These are phyloP conservation scores for Seladonia tumulorum DNA, from an alignment of 2,888 invertebrate species.

Conservation along the genomic window DNA sequence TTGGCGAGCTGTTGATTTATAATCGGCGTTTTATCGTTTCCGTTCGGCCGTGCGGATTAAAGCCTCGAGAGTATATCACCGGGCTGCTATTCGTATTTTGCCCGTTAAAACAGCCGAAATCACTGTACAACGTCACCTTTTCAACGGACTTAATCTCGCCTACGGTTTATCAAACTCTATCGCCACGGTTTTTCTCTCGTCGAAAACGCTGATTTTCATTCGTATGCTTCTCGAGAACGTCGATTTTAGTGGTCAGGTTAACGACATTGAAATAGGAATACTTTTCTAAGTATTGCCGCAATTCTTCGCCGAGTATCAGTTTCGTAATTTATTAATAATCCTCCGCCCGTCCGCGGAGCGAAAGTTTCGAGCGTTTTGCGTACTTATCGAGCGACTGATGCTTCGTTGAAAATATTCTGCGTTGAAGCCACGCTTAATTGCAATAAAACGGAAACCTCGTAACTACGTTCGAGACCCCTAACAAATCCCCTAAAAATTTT, in stretches of 20 bases:
- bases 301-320: background rate
- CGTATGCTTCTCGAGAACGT: background rate
- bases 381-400: no score
- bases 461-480: background rate
- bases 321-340: background rate
- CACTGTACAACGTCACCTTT: background rate
- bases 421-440: background rate
- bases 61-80: background rate
- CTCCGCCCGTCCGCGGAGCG: background rate
- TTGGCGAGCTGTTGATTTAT: slow-evolving; percentile 1
- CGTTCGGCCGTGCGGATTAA: background rate
- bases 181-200: background rate
- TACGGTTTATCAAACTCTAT: background rate
- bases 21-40: background rate
- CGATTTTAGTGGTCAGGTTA: background rate
- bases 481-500: background rate
- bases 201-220: background rate
- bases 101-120: background rate
- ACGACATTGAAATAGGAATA: background rate
- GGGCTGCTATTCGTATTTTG: background rate
- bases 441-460: background rate
- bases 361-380: background rate
- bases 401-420: no score
- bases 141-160: background rate
- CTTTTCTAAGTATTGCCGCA: no score